Conservation (phyloP, 1,140 invertebrate genomes). For the Drusus annulatus region DNA sequence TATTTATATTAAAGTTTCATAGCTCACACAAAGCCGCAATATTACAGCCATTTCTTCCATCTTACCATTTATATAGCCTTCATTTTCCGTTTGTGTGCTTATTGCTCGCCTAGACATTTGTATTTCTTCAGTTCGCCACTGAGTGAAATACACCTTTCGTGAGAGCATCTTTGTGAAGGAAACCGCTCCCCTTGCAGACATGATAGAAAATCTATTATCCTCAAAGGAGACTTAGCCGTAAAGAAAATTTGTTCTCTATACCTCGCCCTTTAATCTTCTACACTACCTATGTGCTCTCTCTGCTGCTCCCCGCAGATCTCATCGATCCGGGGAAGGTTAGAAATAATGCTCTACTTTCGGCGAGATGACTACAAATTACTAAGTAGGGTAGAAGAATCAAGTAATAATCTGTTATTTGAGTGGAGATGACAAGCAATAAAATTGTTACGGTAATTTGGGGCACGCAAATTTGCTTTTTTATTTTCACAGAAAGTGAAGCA, state of each 20-base stretch:
- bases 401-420: too few relatives aligned
- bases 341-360: slow-evolving; percentile 16
- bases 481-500: too few relatives aligned
- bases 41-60: too few relatives aligned
- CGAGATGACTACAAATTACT: too few relatives aligned
- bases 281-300: slow-evolving; percentile 51
- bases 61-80: too few relatives aligned
- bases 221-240: slow-evolving; percentile 60
- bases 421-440: too few relatives aligned
- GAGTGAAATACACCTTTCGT: slow-evolving; percentile 34
- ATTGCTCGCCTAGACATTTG: neutral
- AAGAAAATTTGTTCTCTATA: slow-evolving; percentile 60
- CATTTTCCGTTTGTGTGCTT: too few relatives aligned
- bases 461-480: too few relatives aligned
- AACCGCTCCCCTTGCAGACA: slow-evolving; percentile 55
- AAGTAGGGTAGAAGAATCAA: too few relatives aligned
- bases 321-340: slow-evolving; percentile 8
- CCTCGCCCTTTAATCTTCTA: slow-evolving; percentile 57
- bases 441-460: too few relatives aligned
- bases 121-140: neutral
- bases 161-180: slow-evolving; percentile 27
- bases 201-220: slow-evolving; percentile 61
- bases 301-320: neutral
- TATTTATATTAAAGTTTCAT: too few relatives aligned
- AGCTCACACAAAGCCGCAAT: too few relatives aligned